phyloP scores from a whole-genome alignment of 2,888 invertebrate species.

The Protophormia terraenovae region DNA sequence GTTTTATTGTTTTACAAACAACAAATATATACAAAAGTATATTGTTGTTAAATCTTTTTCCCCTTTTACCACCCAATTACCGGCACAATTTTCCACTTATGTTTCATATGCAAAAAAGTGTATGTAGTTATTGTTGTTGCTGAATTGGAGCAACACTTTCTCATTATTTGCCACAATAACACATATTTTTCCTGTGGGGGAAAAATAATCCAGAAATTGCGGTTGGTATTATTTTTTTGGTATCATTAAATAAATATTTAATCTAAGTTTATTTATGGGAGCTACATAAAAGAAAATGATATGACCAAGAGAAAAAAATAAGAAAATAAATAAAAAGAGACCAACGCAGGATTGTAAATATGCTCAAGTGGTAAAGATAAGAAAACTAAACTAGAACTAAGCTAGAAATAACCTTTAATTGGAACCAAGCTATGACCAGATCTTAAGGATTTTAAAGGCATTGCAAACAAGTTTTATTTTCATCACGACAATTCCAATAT shows the following conservation, averaged over 20 bases:
- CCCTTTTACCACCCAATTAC: neutral
- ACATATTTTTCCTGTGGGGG: constrained; percentile 11
- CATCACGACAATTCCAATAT: no score
- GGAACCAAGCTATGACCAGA: no score
- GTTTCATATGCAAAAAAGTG: constrained; percentile 10
- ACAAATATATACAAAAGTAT: constrained; percentile 18
- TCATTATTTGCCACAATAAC: constrained; percentile 40
- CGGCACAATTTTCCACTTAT: neutral
- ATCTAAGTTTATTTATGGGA: neutral
- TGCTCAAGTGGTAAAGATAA: no score
- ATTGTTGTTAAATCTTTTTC: neutral
- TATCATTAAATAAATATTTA: constrained; percentile 28
- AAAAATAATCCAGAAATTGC: constrained; percentile 12
- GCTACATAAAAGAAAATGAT: neutral
- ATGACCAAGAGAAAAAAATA: neutral
- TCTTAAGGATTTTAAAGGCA: no score
- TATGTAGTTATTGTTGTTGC: neutral
- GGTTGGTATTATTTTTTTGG: constrained; percentile 32
- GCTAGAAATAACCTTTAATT: no score
- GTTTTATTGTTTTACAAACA: constrained; percentile 42
- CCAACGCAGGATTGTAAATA: no score
- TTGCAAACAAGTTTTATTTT: no score
- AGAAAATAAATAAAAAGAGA: no score
- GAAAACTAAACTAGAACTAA: no score
- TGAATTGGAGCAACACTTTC: constrained; percentile 54